Conservation (phyloP, 2,888 invertebrate genomes). For the Stenodera caucasica region DNA sequence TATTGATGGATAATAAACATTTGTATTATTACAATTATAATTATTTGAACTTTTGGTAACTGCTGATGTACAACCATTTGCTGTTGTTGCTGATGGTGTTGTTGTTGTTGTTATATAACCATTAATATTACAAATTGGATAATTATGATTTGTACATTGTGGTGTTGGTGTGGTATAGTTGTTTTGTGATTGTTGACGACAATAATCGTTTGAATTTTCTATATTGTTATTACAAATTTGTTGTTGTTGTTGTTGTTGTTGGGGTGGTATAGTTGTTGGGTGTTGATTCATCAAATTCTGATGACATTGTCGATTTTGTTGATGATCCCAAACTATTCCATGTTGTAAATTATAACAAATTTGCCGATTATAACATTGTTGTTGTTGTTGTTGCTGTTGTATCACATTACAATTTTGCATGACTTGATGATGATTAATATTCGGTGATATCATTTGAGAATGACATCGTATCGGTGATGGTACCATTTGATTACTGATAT, state of each 20-base stretch:
- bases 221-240: conserved; percentile 26
- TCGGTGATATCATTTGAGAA: conserved; percentile 43
- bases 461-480: conserved; percentile 44
- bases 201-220: conserved; percentile 19
- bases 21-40: conserved; percentile 38
- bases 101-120: conserved; percentile 28
- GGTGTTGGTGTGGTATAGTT: background rate
- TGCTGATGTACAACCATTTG: conserved; percentile 28
- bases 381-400: conserved; percentile 27
- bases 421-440: conserved; percentile 31
- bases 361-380: conserved; percentile 31
- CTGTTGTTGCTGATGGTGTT: conserved; percentile 23
- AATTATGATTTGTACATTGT: conserved; percentile 43
- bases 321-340: conserved; percentile 40
- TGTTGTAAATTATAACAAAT: conserved; percentile 43
- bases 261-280: conserved; percentile 18
- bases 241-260: conserved; percentile 26
- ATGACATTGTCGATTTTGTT: conserved; percentile 36
- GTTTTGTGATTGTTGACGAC: conserved; percentile 11
- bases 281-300: conserved; percentile 33
- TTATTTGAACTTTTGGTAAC: conserved; percentile 33
- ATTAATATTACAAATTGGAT: conserved; percentile 44
- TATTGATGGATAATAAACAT: conserved; percentile 30
- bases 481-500: conserved; percentile 36
- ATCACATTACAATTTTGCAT: conserved; percentile 31